phyloP scores from a whole-genome alignment of 2,113 vertebrate species.

The Marcusenius ussheri region DNA sequence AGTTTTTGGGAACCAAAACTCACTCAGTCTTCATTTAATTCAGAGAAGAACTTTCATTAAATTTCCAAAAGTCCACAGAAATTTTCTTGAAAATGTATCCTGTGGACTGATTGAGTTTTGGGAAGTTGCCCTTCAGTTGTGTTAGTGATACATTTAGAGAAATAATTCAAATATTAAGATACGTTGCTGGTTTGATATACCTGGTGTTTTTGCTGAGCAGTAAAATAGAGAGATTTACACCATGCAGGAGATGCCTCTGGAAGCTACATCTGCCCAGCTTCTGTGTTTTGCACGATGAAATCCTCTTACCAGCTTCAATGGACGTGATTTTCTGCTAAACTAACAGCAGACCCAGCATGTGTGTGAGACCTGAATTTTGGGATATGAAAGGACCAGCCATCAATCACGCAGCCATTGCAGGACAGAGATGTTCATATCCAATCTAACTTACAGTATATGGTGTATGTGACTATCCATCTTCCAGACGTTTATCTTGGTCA shows the following conservation, averaged over 20 bases:
- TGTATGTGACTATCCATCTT: neutral
- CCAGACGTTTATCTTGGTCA: neutral
- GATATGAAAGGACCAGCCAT: neutral
- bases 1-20: neutral
- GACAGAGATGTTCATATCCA: neutral
- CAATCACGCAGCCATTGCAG: neutral
- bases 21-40: neutral
- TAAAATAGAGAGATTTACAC: neutral
- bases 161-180: neutral
- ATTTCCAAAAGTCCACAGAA: neutral
- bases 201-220: neutral
- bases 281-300: neutral
- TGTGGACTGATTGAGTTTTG: neutral
- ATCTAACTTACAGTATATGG: neutral
- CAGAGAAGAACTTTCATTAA: neutral
- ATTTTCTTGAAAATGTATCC: neutral
- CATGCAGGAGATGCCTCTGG: neutral
- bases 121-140: neutral
- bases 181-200: neutral
- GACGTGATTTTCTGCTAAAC: neutral
- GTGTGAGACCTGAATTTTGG: neutral
- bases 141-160: neutral
- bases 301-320: neutral
- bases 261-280: neutral
- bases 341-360: neutral